Conservation (phyloP, 2,888 invertebrate species). For the Ophion obscuratus region DNA sequence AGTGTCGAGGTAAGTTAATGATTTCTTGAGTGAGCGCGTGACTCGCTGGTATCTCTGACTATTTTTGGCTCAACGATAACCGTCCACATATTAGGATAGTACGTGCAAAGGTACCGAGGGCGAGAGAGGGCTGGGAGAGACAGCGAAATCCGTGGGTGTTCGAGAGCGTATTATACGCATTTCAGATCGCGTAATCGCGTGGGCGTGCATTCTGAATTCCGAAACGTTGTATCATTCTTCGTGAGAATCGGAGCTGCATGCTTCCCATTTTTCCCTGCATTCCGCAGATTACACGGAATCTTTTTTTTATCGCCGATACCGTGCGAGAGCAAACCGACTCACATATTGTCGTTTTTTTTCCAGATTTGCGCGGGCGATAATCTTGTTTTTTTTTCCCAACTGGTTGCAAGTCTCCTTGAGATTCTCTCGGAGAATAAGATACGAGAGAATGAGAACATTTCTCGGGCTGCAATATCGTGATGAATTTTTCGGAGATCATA, state of each 20-base stretch:
- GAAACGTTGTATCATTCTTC: constrained; percentile 9
- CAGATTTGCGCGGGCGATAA: neutral
- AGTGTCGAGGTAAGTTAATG: constrained; percentile 51
- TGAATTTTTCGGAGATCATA: neutral
- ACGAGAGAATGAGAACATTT: constrained; percentile 21
- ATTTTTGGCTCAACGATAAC: constrained; percentile 45
- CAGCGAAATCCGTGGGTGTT: constrained; percentile 37
- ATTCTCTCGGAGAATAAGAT: no score
- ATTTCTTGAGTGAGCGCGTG: constrained; percentile 10
- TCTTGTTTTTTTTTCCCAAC: no score
- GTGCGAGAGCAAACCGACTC: neutral
- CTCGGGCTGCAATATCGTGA: neutral
- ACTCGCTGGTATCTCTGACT: constrained; percentile 33
- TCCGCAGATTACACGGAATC: neutral
- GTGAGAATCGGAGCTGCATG: neutral
- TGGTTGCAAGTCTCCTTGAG: no score
- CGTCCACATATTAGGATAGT: neutral
- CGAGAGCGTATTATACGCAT: constrained; percentile 32
- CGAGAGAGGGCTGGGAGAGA: neutral
- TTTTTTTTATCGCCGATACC: neutral
- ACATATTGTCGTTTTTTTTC: neutral
- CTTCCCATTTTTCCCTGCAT: neutral
- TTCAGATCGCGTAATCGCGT: constrained; percentile 21
- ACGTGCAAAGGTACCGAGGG: neutral
- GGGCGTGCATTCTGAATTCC: constrained; percentile 25